These are phyloP conservation scores for Noctua janthe DNA, from an alignment of 2,888 invertebrate genomes.

Conservation along the genomic window DNA sequence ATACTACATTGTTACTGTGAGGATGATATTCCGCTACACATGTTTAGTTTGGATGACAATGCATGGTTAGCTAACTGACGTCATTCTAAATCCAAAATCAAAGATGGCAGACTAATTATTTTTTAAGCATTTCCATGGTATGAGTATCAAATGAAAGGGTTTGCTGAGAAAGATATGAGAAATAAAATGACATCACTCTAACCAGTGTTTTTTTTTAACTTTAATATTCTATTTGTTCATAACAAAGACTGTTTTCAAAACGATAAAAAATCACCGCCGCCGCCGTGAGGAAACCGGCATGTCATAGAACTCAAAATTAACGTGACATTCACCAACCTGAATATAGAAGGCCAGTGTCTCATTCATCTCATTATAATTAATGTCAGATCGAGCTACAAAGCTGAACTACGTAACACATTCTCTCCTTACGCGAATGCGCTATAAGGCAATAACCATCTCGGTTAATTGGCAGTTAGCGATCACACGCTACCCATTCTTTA, in stretches of 20 bases:
- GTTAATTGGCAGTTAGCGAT: constrained; percentile 49
- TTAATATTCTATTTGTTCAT: neutral
- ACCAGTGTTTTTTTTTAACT: neutral
- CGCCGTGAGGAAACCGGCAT: neutral
- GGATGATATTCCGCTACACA: too few species aligned
- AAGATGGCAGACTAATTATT: neutral
- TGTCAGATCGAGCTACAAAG: neutral
- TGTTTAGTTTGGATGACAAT: neutral
- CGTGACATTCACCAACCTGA: neutral
- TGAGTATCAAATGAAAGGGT: neutral
- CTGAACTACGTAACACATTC: neutral
- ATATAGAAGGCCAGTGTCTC: neutral
- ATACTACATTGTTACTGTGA: too few species aligned
- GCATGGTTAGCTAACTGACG: neutral
- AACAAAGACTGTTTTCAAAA: neutral
- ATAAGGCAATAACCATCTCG: constrained; percentile 36
- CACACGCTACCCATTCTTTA: constrained; percentile 29
- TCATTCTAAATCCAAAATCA: neutral
- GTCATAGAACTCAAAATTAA: neutral
- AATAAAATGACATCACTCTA: neutral
- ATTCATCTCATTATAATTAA: neutral
- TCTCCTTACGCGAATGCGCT: neutral
- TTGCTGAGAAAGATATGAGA: neutral
- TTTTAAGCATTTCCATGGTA: neutral
- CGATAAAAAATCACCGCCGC: neutral